Conservation (phyloP, 2,113 vertebrate genomes). For the Sciurus niger region DNA sequence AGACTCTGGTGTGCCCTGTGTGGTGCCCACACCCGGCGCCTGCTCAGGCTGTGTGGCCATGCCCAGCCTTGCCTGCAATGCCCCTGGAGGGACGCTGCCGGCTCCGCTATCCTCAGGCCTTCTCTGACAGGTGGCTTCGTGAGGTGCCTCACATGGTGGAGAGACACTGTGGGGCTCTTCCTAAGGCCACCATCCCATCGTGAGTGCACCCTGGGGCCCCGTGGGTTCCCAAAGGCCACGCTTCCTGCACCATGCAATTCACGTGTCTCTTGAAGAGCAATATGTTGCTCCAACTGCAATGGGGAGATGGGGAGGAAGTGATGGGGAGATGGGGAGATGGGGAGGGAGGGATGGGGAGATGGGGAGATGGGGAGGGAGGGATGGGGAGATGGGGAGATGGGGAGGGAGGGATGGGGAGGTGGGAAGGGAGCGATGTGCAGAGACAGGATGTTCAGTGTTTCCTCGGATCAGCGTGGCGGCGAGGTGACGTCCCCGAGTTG, state of each 20-base stretch:
- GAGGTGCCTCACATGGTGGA: too few relatives aligned
- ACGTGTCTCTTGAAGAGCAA: not conserved
- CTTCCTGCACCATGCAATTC: not conserved
- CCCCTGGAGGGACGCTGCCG: too few relatives aligned
- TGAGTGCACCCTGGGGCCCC: not conserved
- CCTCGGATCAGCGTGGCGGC: fast-evolving
- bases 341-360: too few relatives aligned
- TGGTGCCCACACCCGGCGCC: not conserved
- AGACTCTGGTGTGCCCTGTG: too few relatives aligned
- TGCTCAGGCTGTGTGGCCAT: not conserved
- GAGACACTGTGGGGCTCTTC: not conserved
- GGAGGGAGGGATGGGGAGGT: too few relatives aligned
- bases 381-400: too few relatives aligned
- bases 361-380: too few relatives aligned
- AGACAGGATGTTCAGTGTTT: not conserved
- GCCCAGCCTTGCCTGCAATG: too few relatives aligned
- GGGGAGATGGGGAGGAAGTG: too few relatives aligned
- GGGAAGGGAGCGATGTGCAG: not conserved
- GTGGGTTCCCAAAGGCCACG: not conserved
- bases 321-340: too few relatives aligned
- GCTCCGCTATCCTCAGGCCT: not conserved
- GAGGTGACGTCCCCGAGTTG: not conserved
- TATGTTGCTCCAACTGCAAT: not conserved
- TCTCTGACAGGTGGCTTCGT: not conserved
- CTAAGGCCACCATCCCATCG: not conserved